These are phyloP conservation scores for Nomada flava DNA, from an alignment of 2,888 invertebrate species.

Conservation along the genomic window DNA sequence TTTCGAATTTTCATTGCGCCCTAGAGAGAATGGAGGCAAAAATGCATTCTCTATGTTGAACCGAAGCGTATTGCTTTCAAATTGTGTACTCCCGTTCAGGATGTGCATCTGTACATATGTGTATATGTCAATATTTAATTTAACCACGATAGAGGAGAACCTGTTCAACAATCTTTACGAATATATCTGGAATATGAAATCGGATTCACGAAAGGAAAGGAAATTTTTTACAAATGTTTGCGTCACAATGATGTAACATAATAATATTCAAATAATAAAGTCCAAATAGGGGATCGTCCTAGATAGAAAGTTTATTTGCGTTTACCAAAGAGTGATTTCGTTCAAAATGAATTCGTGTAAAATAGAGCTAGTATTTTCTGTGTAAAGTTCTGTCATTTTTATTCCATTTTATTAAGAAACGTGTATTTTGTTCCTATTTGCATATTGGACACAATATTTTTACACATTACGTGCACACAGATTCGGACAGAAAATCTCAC, in stretches of 20 bases:
- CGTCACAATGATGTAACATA: neutral
- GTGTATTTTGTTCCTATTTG: no score
- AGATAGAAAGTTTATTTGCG: no score
- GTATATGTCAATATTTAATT: constrained; percentile 56
- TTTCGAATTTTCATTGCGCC: constrained; percentile 70
- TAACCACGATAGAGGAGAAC: constrained; percentile 9
- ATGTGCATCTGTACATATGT: constrained; percentile 13
- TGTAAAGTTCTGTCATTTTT: no score
- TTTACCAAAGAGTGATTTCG: no score
- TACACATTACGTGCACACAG: neutral
- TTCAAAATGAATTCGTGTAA: no score
- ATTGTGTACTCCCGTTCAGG: constrained; percentile 43
- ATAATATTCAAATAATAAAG: no score
- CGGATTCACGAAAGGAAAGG: neutral
- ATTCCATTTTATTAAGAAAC: no score
- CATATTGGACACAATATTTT: neutral
- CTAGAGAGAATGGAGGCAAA: constrained; percentile 59
- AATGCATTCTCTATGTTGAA: constrained; percentile 55
- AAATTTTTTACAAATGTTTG: neutral
- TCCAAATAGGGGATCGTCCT: no score
- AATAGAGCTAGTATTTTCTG: no score
- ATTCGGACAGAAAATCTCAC: constrained; percentile 13
- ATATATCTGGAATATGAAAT: constrained; percentile 4
- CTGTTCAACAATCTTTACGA: neutral
- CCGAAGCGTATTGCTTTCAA: constrained; percentile 55